Evolutionary conservation across 2,888 invertebrate genomes (phyloP).

Genomic region (Apomyelois bistriatella): DNA sequence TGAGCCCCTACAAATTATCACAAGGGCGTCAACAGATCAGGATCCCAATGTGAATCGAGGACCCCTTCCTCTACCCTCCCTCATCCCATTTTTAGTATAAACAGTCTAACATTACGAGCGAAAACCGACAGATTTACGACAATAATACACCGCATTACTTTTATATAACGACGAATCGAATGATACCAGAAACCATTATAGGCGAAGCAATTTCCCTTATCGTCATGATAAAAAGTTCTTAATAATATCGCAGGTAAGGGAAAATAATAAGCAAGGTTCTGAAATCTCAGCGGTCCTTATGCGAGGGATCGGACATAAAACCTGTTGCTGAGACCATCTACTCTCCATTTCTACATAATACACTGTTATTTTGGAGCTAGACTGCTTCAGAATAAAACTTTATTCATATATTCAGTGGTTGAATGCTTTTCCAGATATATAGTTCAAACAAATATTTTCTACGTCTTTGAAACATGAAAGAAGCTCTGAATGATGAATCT

Average conservation of each 20-base stretch:
- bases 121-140: conserved; percentile 5
- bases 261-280: conserved; percentile 9
- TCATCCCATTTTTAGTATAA: conserved; percentile 4
- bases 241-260: conserved; percentile 6
- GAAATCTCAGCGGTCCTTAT: background rate
- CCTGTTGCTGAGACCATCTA: conserved; percentile 11
- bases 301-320: conserved; percentile 14
- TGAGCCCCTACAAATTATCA: background rate
- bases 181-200: conserved; percentile 1
- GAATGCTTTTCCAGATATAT: background rate
- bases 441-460: background rate
- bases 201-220: background rate
- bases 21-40: conserved; percentile 8
- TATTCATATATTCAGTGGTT: conserved; percentile 6
- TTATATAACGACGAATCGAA: background rate
- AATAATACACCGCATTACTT: background rate
- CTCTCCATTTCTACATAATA: conserved; percentile 9
- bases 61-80: background rate
- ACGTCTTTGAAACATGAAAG: too few relatives aligned
- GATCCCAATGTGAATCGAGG: background rate
- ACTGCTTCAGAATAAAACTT: background rate
- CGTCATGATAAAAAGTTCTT: background rate
- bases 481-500: too few relatives aligned
- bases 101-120: background rate
- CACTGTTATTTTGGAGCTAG: background rate